Evolutionary conservation across 2,797 vertebrate species (phyloP).

Genomic region (Leptoclinus maculatus): DNA sequence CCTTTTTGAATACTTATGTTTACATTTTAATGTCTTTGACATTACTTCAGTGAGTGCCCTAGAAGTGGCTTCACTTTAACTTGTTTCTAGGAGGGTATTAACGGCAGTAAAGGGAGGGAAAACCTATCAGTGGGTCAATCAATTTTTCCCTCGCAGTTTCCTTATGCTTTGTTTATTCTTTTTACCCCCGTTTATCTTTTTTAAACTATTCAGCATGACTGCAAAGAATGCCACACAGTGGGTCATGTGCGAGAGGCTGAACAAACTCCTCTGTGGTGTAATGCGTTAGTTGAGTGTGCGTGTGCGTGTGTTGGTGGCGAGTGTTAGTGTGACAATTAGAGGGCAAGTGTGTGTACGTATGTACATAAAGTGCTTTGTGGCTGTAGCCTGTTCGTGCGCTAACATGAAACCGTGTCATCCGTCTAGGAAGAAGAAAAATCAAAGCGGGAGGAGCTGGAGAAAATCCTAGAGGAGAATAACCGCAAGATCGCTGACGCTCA

Average conservation of each 20-base stretch:
- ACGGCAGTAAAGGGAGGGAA: slow-evolving; percentile 56
- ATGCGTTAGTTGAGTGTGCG: slow-evolving; percentile 30
- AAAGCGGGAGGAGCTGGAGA: slow-evolving; percentile 98
- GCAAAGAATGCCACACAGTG: slow-evolving; percentile 52
- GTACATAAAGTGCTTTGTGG: slow-evolving; percentile 43
- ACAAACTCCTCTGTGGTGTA: slow-evolving; percentile 61
- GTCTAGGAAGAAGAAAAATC: slow-evolving; percentile 99
- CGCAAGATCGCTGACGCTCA: slow-evolving; percentile 99
- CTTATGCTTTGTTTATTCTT: slow-evolving; percentile 32
- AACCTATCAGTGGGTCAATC: slow-evolving; percentile 39
- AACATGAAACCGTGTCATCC: slow-evolving; percentile 93
- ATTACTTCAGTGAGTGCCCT: slow-evolving; percentile 39
- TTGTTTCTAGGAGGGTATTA: slow-evolving; percentile 43
- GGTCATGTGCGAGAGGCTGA: slow-evolving; percentile 66
- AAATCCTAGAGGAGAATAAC: slow-evolving; percentile 99
- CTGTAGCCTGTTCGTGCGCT: slow-evolving; percentile 83
- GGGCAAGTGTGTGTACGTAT: slow-evolving; percentile 30
- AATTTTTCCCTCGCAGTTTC: slow-evolving; percentile 29
- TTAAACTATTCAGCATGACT: slow-evolving; percentile 60
- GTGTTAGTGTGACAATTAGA: slow-evolving; percentile 39
- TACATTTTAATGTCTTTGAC: slow-evolving; percentile 32
- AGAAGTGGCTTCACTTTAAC: slow-evolving; percentile 53
- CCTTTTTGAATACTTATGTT: slow-evolving; percentile 19
- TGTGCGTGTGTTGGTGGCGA: slow-evolving; percentile 15
- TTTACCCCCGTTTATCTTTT: slow-evolving; percentile 50